Base-by-base conservation (phyloP, 2,888 invertebrate genomes). In the Seira sanloemensis region DNA sequence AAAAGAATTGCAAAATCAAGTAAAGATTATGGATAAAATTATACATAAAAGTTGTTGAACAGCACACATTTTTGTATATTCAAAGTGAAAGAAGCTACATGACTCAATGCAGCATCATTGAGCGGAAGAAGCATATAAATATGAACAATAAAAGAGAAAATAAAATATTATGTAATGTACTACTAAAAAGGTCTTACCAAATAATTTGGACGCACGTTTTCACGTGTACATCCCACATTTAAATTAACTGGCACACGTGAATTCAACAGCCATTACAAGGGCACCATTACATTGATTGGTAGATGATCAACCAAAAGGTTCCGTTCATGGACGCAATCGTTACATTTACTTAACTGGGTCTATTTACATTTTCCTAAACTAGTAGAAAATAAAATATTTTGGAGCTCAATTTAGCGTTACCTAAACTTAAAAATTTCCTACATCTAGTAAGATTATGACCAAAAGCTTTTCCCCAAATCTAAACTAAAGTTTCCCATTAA, bases 191-290 rank as follows among this genome's bases (percentile, higher is more conserved):
- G 37, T 5, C 37, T 37, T 37, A 37, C 37, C 12, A 37, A 37
- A n/a, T n/a, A n/a, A n/a, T n/a, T n/a, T n/a, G n/a, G n/a, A n/a
- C n/a, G n/a, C n/a, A n/a, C n/a, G n/a, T n/a, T n/a, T n/a, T n/a
- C n/a, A n/a, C n/a, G n/a, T n/a, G n/a, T n/a, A n/a, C n/a, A n/a
- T n/a, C n/a, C n/a, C n/a, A n/a, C n/a, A n/a, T n/a, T 81, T 75
- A 84, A 74, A 74, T 78, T 84, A 84, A 87, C 88, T 88, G 88
- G 88, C 88, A 88, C 88, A 87, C 85, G 86, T 87, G 88, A 88
- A 88, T 88, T 88, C 87, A 86, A 67, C 86, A 82, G 80, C 85
- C 82, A 86, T 66, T 77, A 9, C 21, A 18, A 71, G 23, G 23
- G 37, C n/a, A 21, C 16, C 5, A 9, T 23, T 5, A 5, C 67